Evolutionary conservation across 2,113 vertebrate species (phyloP), one percentile per base, ranked within the genome.

Genomic region (Petroica traversi): DNA sequence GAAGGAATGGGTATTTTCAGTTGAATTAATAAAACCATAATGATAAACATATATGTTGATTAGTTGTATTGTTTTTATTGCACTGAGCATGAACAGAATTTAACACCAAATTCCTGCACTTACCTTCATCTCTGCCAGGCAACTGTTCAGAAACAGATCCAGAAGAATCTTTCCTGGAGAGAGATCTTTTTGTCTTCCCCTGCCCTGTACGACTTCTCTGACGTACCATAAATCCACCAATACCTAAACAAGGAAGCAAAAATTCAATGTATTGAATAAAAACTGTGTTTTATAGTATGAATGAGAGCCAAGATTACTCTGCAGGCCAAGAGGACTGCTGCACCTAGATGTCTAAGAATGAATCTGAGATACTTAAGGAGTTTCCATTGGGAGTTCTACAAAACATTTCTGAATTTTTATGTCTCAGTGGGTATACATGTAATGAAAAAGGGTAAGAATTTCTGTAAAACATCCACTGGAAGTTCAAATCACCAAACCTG

Each of bases 201-300:
- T 99, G 98, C 18, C 99, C 99, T 0, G 98, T 98, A 93, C 99
- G 99, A 74, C 99, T 99, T 76, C 99, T 98, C 97, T 99, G 99
- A 38, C 99, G 99, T 34, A 99, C 99, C 99, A 99, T 99, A 97
- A 99, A 99, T 41, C 99, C 99, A 73, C 99, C 99, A 57, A 99
- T 99, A 93, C 99, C 99, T 89, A 99, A 94, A 34, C 31, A 71
- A 88, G 52, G 88, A 85, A 93, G 55, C 46, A 94, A 77, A 87
- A 94, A 51, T 62, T n/a, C 41, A 82, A 22, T 4, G 5, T 18
- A 15, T 0, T 43, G 8, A 61, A 64, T 69, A 90, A 62, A 68
- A 75, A 63, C 5, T 26, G 33, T 11, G n/a, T 34, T 89, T 57
- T 48, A 46, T 0, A 48, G 43, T 8, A 77, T 4, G 3, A 88